Base-by-base conservation (phyloP, 2,888 invertebrate genomes). In the Ctena decussata region DNA sequence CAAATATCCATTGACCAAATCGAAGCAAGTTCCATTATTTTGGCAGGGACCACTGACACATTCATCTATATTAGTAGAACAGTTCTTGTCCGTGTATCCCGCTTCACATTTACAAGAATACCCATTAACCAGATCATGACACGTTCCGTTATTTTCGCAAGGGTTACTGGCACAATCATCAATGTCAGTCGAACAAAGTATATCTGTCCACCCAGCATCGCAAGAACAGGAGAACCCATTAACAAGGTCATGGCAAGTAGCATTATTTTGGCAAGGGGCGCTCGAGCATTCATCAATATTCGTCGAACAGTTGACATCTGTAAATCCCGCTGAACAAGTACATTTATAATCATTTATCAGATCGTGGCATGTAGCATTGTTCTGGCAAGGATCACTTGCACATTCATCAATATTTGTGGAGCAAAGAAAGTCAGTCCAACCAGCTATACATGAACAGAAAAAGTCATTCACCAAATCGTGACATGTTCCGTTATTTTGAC, bases 321-420 rank as follows among this genome's bases (percentile, higher is more conserved):
- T 98, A 95, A 98, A 98, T 0, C 98, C 98, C 60, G 98, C 97
- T 72, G 98, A 97, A 96, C 99, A 99, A 82, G 98, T 97, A 93
- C 99, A 99, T 93, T 98, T 97, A 96, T 98, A 99, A 3, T 98
- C 97, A 93, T 98, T 98, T 37, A 98, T 96, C 46, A 97, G 97
- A 94, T 99, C 98, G 77, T 97, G 97, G 94, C 99, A 99, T 0
- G 98, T 98, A 0, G 98, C 99, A 92, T 99, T 99, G 91, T 98
- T 98, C 21, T 46, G 49, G 94, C 99, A 99, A 0, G 99, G 99
- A 96, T 99, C 98, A 1, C 98, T 98, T 82, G 97, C 97, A 95
- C 99, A 99, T 95, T 99, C 98, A 95, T 99, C 98, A 74, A 98
- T 98, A 93, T 99, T 98, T 0, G 97, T 97, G 94, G 98, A 98